Evolutionary conservation across 2,888 invertebrate species (phyloP).

Genomic region (Plebejus argus): DNA sequence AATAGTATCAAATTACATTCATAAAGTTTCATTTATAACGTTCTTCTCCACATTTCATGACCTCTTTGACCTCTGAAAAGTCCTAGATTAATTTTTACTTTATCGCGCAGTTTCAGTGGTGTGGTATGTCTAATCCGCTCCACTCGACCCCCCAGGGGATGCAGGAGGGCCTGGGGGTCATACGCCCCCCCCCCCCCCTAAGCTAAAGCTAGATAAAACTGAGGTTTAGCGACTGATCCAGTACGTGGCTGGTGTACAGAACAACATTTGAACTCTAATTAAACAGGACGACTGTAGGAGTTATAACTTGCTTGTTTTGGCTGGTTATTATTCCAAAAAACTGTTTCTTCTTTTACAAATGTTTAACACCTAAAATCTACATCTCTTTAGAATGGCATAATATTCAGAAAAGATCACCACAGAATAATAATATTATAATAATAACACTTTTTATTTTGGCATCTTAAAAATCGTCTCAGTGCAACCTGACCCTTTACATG

Average conservation of each 20-base stretch:
- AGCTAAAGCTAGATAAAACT: constrained; percentile 22
- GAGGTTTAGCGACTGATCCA: constrained; percentile 12
- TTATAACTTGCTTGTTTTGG: background rate
- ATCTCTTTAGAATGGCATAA: too few relatives aligned
- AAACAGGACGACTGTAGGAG: background rate
- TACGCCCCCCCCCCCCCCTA: too few relatives aligned
- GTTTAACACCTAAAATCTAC: too few relatives aligned
- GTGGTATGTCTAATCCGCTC: constrained; percentile 1
- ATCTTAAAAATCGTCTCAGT: too few relatives aligned
- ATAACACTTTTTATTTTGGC: too few relatives aligned
- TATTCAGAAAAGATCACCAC: too few relatives aligned
- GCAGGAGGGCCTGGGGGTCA: background rate
- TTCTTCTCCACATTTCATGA: background rate
- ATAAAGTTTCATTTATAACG: too few relatives aligned
- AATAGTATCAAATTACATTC: too few relatives aligned
- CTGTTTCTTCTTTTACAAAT: too few relatives aligned
- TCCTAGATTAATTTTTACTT: constrained; percentile 7
- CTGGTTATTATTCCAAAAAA: too few relatives aligned
- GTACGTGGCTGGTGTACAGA: background rate
- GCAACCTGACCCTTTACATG: too few relatives aligned
- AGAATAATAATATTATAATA: too few relatives aligned
- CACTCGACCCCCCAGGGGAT: background rate
- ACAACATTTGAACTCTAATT: background rate
- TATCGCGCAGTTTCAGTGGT: background rate
- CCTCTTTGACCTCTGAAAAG: background rate